Conservation (phyloP, 1,140 invertebrate genomes). For the Drosophila kanapiae region DNA sequence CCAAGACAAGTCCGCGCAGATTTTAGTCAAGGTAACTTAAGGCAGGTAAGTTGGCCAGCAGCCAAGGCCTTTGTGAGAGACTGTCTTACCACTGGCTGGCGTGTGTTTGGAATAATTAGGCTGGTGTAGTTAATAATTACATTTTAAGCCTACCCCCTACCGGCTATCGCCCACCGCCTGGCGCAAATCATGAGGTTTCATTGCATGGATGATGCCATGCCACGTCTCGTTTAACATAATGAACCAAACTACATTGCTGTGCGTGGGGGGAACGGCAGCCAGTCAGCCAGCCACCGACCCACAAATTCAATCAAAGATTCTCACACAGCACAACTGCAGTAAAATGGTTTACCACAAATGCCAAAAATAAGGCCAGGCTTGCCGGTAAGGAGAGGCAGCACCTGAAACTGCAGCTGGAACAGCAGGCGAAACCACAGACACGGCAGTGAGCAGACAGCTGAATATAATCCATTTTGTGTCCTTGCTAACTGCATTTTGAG, state of each 20-base stretch:
- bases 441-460: conserved; percentile 14
- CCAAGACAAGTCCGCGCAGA: conserved; percentile 17
- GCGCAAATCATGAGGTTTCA: conserved; percentile 31
- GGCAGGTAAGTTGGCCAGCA: conserved; percentile 23
- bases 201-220: conserved; percentile 16
- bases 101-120: conserved; percentile 38
- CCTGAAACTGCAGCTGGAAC: conserved; percentile 1
- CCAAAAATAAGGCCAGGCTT: conserved; percentile 31
- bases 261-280: neutral
- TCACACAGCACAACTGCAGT: conserved; percentile 44
- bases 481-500: conserved; percentile 32
- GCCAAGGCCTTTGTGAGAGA: conserved; percentile 22
- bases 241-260: conserved; percentile 6
- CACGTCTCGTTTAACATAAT: conserved; percentile 47
- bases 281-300: neutral
- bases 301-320: conserved; percentile 58
- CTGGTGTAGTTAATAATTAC: conserved; percentile 49
- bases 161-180: neutral
- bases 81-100: neutral
- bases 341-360: conserved; percentile 53
- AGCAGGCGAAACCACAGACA: conserved; percentile 22
- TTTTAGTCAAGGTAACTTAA: conserved; percentile 18
- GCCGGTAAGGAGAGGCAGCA: conserved; percentile 20
- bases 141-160: neutral
- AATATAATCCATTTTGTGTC: conserved; percentile 30